Percentiles rank a stretch among this genome's conserved stretches.
Conservation (phyloP, 1,140 invertebrate species). For the Panulirus ornatus region DNA sequence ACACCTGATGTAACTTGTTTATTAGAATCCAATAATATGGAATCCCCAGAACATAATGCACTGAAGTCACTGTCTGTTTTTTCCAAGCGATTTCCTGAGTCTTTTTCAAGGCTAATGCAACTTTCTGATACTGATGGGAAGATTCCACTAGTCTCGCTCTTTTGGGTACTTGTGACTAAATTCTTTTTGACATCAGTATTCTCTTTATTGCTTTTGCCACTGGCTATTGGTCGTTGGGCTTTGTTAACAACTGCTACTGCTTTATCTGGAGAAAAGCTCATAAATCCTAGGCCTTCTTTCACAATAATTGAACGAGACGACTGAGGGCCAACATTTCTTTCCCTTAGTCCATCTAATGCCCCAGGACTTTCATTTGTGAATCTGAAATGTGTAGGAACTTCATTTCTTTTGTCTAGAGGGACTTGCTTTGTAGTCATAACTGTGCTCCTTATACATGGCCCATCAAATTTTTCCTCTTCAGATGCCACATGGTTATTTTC, state of each 20-base stretch:
- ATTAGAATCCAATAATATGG: not conserved
- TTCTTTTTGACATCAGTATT: not conserved
- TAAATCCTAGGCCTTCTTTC: not conserved
- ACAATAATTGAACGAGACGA: not conserved
- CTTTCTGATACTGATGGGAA: conserved; percentile 34
- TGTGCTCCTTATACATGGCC: not conserved
- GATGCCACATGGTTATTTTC: too few species aligned
- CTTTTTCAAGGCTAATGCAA: conserved; percentile 1
- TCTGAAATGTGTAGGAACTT: not conserved
- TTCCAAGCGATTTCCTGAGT: not conserved
- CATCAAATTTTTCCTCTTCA: not conserved
- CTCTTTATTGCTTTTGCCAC: not conserved
- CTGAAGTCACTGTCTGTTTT: not conserved
- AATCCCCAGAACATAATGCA: not conserved
- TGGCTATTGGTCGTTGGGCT: not conserved
- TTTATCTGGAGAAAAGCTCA: not conserved
- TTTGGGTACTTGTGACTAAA: conserved; percentile 18
- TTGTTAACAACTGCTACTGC: not conserved
- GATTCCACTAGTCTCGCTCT: not conserved
- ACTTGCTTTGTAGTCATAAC: not conserved
- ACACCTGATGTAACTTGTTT: conserved; percentile 1
- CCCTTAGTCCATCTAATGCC: not conserved
- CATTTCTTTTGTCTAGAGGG: not conserved
- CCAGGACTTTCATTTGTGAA: not conserved
- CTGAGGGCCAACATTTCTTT: not conserved